Evolutionary conservation across 2,888 invertebrate species (phyloP).

Genomic region (Cancer borealis): DNA sequence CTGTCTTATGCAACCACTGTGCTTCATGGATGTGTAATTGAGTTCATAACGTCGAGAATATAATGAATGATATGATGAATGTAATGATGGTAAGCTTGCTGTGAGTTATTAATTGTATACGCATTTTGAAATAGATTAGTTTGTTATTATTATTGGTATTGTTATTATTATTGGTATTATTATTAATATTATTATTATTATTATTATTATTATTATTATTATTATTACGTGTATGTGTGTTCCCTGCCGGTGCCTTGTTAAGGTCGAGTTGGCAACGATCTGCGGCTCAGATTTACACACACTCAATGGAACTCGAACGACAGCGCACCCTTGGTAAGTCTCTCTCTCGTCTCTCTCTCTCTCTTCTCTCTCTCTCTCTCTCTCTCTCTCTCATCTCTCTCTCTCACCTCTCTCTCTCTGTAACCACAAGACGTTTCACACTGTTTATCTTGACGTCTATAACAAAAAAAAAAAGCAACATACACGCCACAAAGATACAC

Average conservation of each 20-base stretch:
- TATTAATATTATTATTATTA: not conserved
- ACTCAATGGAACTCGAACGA: slow-evolving; percentile 42
- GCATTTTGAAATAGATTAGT: too few relatives aligned
- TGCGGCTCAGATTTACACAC: slow-evolving; percentile 64
- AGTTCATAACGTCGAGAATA: too few relatives aligned
- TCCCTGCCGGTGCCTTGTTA: slow-evolving; percentile 33
- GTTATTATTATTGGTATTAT: not conserved
- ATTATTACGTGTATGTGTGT: not conserved
- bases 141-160: too few relatives aligned
- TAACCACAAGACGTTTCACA: not conserved
- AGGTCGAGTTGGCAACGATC: slow-evolving; percentile 46
- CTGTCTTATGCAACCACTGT: too few relatives aligned
- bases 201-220: not conserved
- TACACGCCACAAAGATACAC: not conserved
- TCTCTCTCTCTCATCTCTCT: not conserved
- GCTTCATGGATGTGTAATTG: too few relatives aligned
- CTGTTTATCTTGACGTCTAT: not conserved
- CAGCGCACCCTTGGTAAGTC: slow-evolving; percentile 51
- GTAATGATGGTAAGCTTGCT: too few relatives aligned
- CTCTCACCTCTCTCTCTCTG: not conserved
- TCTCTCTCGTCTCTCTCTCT: not conserved
- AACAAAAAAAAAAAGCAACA: too few relatives aligned
- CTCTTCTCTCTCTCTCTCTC: not conserved
- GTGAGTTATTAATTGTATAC: too few relatives aligned
- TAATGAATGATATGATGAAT: too few relatives aligned